Conservation (phyloP, 2,113 vertebrate species). For the Petromus typicus region DNA sequence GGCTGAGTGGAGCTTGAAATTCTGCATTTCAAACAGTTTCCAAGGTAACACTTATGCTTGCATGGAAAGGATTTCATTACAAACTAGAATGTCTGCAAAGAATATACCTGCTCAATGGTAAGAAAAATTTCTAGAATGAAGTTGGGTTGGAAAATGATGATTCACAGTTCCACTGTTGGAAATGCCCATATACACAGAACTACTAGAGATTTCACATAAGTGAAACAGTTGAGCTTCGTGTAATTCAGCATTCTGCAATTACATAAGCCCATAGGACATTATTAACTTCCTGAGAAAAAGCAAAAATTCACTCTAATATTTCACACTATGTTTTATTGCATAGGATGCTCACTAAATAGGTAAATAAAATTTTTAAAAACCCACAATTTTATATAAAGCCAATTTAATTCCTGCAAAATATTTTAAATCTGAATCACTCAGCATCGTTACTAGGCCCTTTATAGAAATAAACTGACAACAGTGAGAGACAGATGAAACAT, state of each 20-base stretch:
- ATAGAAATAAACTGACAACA: too few species aligned
- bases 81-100: not conserved
- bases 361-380: constrained; percentile 40
- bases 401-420: constrained; percentile 32
- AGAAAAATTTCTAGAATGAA: not conserved
- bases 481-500: not conserved
- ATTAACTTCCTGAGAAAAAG: constrained; percentile 34
- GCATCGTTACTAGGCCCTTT: too few species aligned
- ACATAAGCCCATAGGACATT: not conserved
- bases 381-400: not conserved
- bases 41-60: not conserved
- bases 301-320: not conserved
- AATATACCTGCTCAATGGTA: not conserved
- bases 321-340: not conserved
- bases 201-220: not conserved
- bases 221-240: constrained; percentile 2
- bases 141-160: constrained; percentile 19
- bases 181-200: not conserved
- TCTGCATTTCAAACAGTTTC: constrained; percentile 24
- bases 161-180: not conserved
- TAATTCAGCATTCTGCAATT: not conserved
- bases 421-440: not conserved
- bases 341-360: constrained; percentile 16
- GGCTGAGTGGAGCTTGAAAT: not conserved
- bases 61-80: not conserved